Evolutionary conservation across 2,888 invertebrate species (phyloP), one percentile per base, ranked within the genome.

Genomic region (Microplitis deprimator): DNA sequence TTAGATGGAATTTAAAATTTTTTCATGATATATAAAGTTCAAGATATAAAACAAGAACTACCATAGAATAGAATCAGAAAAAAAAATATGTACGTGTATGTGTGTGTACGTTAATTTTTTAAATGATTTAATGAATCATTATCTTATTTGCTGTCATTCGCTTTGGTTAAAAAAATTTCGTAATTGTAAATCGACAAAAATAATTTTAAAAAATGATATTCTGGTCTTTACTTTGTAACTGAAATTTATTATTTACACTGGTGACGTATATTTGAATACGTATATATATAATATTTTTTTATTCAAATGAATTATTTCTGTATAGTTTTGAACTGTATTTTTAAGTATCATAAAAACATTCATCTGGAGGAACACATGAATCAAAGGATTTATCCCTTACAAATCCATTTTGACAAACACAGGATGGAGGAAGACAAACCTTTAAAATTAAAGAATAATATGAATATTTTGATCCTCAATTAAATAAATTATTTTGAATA

Each of bases 351-450:
- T 50, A 50, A 50, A 50, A 50, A 50, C 50, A 50, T 50, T 50
- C 50, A 50, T 50, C 50, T 50, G 50, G 17, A 20, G 76, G 71
- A 16, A 70, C 50, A 39, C 73, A 62, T 61, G 16, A 67, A 67
- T 67, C 41, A 40, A 68, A 20, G 60, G 29, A 68, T 77, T 77
- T 61, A 77, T 79, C 77, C 73, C n/a, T 65, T 70, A 20, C 29
- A 70, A 71, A 74, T 71, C 74, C 61, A 17, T n/a, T 16, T 29
- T 13, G n/a, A 13, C 39, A 39, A 5, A 70, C n/a, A 50, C 40
- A 20, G 39, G 61, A 17, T 60, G 40, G 29, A 68, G 68, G 50
- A 41, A 39, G 60, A 59, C 60, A 50, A 20, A 67, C 29, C 50
- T 50, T 50, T 50, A 13, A 50, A 50, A 13, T 50, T 50, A 50